Evolutionary conservation across 2,113 vertebrate genomes (phyloP).

Genomic region (Barbus barbus): DNA sequence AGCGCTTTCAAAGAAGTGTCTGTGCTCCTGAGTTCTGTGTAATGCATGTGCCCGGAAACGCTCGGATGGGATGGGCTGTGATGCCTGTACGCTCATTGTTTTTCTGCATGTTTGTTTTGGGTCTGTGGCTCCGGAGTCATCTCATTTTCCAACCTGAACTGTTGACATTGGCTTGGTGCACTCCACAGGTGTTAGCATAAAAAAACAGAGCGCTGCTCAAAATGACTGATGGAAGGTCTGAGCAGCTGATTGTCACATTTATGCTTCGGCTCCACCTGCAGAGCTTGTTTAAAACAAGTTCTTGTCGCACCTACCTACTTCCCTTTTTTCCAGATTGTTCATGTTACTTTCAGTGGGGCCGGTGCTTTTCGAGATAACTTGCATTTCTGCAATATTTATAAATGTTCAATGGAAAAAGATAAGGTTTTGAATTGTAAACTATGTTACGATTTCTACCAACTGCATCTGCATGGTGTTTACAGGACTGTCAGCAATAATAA

Average conservation of each 20-base stretch:
- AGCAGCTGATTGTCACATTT: conserved; percentile 19
- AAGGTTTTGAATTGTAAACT: background rate
- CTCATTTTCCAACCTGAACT: conserved; percentile 29
- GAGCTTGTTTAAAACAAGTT: conserved; percentile 1
- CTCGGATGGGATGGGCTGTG: background rate
- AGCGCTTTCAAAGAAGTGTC: conserved; percentile 15
- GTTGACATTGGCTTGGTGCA: conserved; percentile 35
- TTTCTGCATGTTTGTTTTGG: conserved; percentile 41
- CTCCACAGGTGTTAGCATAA: conserved; percentile 25
- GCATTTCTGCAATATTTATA: background rate
- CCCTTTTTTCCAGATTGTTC: background rate
- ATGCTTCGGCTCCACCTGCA: background rate
- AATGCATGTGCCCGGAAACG: background rate
- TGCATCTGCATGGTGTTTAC: background rate
- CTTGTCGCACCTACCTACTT: background rate
- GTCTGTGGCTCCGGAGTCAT: conserved; percentile 28
- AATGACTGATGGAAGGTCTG: conserved; percentile 38
- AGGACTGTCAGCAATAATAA: background rate
- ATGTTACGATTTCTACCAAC: background rate
- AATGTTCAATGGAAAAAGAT: background rate
- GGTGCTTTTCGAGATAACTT: background rate
- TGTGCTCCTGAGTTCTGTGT: conserved; percentile 14
- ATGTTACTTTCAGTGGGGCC: background rate
- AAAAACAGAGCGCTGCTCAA: conserved; percentile 1
- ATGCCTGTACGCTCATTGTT: conserved; percentile 21